phyloP scores from a whole-genome alignment of 1,140 invertebrate species.

The Heliothis virescens region DNA sequence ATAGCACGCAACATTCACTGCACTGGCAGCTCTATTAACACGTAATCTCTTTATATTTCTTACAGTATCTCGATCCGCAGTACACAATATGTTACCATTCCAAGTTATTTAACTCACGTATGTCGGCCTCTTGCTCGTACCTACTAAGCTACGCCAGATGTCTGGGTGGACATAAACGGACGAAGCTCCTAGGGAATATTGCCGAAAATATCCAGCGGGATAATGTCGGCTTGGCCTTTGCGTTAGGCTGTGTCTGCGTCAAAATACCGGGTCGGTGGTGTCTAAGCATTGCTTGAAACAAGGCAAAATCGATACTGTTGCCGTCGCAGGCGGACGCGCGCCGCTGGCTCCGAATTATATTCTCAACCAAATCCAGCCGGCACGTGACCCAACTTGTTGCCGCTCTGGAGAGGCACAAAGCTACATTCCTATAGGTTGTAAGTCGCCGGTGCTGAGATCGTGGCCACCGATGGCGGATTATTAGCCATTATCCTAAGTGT shows the following conservation, averaged over 20 bases:
- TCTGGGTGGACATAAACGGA: conserved; percentile 10
- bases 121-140: conserved; percentile 40
- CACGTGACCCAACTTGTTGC: conserved; percentile 85
- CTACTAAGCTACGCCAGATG: conserved; percentile 18
- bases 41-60: conserved; percentile 28
- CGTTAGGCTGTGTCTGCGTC: conserved; percentile 52
- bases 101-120: conserved; percentile 56
- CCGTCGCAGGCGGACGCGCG: conserved; percentile 77
- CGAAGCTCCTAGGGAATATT: conserved; percentile 2
- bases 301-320: conserved; percentile 78
- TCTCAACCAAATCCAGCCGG: conserved; percentile 72
- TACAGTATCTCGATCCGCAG: conserved; percentile 38
- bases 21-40: conserved; percentile 23
- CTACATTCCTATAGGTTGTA: conserved; percentile 47
- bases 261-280: conserved; percentile 60
- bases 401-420: conserved; percentile 58
- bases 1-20: conserved; percentile 15
- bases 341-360: conserved; percentile 76
- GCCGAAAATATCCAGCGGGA: conserved; percentile 38
- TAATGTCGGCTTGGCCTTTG: conserved; percentile 8
- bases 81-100: conserved; percentile 44
- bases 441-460: conserved; percentile 18
- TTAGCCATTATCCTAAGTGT: conserved; percentile 48
- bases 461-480: conserved; percentile 39
- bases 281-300: conserved; percentile 74